Evolutionary conservation across 2,888 invertebrate species (phyloP).

Genomic region (Aquatica leii): DNA sequence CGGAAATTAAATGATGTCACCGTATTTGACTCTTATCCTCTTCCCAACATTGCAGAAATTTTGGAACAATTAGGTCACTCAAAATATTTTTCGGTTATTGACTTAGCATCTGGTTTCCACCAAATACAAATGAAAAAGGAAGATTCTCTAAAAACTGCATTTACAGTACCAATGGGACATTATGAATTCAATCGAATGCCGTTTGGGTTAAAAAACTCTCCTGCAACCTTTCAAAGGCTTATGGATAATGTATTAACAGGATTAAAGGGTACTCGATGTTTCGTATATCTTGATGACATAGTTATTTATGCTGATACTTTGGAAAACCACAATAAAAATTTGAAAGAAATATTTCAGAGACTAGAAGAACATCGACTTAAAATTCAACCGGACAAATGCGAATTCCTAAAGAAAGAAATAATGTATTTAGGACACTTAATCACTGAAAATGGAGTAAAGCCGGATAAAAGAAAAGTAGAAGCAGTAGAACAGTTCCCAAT

Average conservation of each 20-base stretch:
- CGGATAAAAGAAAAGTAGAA: conserved; percentile 39
- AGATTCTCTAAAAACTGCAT: conserved; percentile 43
- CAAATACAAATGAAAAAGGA: conserved; percentile 41
- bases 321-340: no score
- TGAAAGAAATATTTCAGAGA: no score
- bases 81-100: conserved; percentile 31
- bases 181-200: conserved; percentile 36
- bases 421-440: no score
- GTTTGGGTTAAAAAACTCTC: conserved; percentile 1
- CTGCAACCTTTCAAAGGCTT: conserved; percentile 36
- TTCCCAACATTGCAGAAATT: conserved; percentile 1
- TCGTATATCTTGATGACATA: no score
- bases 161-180: conserved; percentile 38
- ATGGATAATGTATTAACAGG: conserved; percentile 39
- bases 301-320: no score
- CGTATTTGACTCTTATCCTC: background rate
- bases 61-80: background rate
- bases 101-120: conserved; percentile 43
- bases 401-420: no score
- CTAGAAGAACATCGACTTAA: no score
- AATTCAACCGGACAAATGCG: no score
- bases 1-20: background rate
- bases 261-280: no score
- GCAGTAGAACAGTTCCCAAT: no score
- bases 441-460: conserved; percentile 46